Conservation (phyloP, 2,888 invertebrate species). For the Orthonevra nobilis region DNA sequence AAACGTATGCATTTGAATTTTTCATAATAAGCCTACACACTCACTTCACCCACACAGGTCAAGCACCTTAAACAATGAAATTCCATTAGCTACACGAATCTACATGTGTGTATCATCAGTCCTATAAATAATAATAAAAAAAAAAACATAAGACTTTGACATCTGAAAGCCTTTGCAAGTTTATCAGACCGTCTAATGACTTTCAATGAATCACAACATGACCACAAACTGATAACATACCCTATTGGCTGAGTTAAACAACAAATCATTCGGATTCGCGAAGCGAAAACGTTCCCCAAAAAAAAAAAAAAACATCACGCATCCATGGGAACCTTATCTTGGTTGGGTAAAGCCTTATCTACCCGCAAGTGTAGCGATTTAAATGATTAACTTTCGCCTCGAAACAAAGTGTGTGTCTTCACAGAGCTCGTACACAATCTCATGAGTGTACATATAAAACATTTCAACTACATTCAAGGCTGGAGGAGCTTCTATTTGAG, state of each 20-base stretch:
- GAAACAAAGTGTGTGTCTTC: conserved; percentile 31
- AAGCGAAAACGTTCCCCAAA: not conserved
- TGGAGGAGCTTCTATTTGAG: conserved; percentile 25
- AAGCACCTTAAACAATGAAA: too few species aligned
- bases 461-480: conserved; percentile 56
- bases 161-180: not conserved
- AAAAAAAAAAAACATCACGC: conserved; percentile 26
- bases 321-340: conserved; percentile 48
- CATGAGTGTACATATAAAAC: conserved; percentile 25
- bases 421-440: conserved; percentile 24
- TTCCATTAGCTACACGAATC: too few species aligned
- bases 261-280: conserved; percentile 28
- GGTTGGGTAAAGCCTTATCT: conserved; percentile 34
- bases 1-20: too few species aligned
- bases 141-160: not conserved
- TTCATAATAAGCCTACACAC: too few species aligned
- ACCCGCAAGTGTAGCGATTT: conserved; percentile 40
- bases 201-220: conserved; percentile 10
- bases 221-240: conserved; percentile 11
- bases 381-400: conserved; percentile 56
- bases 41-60: too few species aligned
- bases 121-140: conserved; percentile 3
- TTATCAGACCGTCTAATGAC: not conserved
- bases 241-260: conserved; percentile 19
- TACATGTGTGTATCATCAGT: too few species aligned